Percentiles rank a stretch among this genome's conserved stretches.
Conservation (phyloP, 2,888 invertebrate species). For the Cerceris ruficornis region DNA sequence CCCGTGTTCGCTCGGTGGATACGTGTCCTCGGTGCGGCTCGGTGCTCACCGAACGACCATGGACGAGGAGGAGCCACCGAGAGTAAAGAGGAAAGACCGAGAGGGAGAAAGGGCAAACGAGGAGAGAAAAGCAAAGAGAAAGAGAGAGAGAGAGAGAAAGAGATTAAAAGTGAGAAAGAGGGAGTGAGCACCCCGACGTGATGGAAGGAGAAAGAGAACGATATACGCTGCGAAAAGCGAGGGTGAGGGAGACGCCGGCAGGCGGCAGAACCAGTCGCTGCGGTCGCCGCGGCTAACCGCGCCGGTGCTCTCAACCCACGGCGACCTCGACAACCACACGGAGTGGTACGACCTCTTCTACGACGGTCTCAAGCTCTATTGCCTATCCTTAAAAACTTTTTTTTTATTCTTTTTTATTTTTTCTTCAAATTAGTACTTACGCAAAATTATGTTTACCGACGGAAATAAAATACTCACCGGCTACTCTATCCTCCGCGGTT, state of each 20-base stretch:
- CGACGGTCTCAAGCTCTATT: conserved; percentile 21
- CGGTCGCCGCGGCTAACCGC: conserved; percentile 80
- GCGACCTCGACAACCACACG: conserved; percentile 62
- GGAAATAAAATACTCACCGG: background rate
- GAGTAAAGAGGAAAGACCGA: conserved; percentile 52
- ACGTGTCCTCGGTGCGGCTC: conserved; percentile 78
- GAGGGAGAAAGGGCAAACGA: conserved; percentile 51
- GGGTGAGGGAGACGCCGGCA: conserved; percentile 63
- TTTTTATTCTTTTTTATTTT: conserved; percentile 2
- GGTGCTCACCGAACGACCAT: conserved; percentile 67
- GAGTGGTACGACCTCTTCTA: conserved; percentile 41
- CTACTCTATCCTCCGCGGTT: background rate
- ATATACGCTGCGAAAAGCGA: conserved; percentile 44
- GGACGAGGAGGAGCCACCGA: conserved; percentile 47
- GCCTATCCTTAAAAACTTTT: conserved; percentile 8
- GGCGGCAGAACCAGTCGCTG: conserved; percentile 76
- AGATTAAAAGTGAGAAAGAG: conserved; percentile 26
- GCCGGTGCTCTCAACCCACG: conserved; percentile 80
- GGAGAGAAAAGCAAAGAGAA: conserved; percentile 41
- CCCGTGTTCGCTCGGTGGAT: conserved; percentile 73
- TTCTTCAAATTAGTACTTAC: background rate
- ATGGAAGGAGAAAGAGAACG: conserved; percentile 24
- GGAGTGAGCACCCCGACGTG: too few relatives aligned
- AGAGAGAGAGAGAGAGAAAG: conserved; percentile 45
- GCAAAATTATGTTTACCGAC: conserved; percentile 6